Conservation (phyloP, 2,797 vertebrate species). For the Melanotaenia boesemani region DNA sequence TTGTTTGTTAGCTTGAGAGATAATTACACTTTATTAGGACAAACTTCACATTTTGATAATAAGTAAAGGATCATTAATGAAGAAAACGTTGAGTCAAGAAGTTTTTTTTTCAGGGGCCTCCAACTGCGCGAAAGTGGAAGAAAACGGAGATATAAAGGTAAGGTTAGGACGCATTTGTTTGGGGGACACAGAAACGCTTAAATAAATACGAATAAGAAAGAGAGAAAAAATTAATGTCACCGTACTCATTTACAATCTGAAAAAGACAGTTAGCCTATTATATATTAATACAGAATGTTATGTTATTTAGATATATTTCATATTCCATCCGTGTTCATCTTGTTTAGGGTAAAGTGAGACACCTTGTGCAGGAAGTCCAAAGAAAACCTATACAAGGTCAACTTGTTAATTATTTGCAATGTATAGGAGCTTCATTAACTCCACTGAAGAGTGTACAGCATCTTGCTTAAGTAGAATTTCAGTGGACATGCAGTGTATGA, state of each 20-base stretch:
- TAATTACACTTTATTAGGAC: too few relatives aligned
- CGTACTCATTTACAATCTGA: background rate
- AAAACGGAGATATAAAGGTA: conserved; percentile 62
- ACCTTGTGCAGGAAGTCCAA: conserved; percentile 56
- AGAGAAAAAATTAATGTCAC: background rate
- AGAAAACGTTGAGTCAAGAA: conserved; percentile 1
- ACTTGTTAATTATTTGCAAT: conserved; percentile 32
- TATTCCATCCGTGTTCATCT: background rate
- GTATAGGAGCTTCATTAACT: background rate
- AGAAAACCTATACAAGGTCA: conserved; percentile 61
- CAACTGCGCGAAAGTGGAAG: conserved; percentile 2
- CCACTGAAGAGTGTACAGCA: conserved; percentile 9
- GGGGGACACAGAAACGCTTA: too few relatives aligned
- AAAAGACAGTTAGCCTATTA: too few relatives aligned
- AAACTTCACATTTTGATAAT: background rate
- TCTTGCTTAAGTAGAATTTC: background rate
- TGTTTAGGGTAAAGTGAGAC: conserved; percentile 57
- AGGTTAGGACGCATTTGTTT: background rate
- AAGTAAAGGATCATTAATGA: conserved; percentile 9
- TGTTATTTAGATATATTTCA: background rate
- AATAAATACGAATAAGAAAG: background rate
- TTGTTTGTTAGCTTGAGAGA: background rate
- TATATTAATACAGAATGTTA: background rate
- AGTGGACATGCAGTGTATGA: conserved; percentile 13
- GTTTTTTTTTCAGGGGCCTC: conserved; percentile 10